phyloP scores from a whole-genome alignment of 2,797 vertebrate species.

The Pseudocheirus occidentalis region DNA sequence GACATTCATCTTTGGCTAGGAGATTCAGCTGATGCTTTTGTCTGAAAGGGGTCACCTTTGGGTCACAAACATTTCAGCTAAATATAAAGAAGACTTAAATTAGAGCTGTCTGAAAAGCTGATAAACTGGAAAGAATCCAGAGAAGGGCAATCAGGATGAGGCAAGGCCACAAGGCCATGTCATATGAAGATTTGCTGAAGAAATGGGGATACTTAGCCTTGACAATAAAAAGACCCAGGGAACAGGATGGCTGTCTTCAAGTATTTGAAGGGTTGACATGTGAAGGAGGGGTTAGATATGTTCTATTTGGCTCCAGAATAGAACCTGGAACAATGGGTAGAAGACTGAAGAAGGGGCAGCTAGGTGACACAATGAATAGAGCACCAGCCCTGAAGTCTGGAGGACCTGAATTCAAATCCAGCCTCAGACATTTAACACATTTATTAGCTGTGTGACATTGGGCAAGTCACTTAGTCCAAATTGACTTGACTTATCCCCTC shows the following conservation, averaged over 20 bases:
- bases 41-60: slow-evolving; percentile 48
- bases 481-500: too few relatives aligned
- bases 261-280: neutral
- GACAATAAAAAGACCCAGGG: neutral
- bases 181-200: neutral
- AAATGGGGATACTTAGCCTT: neutral
- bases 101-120: neutral
- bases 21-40: slow-evolving; percentile 66
- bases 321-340: neutral
- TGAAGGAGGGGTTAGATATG: neutral
- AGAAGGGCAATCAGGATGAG: neutral
- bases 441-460: too few relatives aligned
- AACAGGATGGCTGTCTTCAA: neutral
- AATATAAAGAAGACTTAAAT: slow-evolving; percentile 1
- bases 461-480: too few relatives aligned
- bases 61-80: slow-evolving; percentile 41
- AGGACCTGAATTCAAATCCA: too few relatives aligned
- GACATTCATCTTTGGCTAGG: slow-evolving; percentile 58
- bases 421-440: too few relatives aligned
- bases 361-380: too few relatives aligned
- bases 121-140: neutral
- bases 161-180: neutral
- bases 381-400: too few relatives aligned
- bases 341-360: neutral
- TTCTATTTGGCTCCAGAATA: neutral